These are phyloP conservation scores for Himalopsyche kuldschensis DNA, from an alignment of 2,888 invertebrate species.

Conservation along the genomic window DNA sequence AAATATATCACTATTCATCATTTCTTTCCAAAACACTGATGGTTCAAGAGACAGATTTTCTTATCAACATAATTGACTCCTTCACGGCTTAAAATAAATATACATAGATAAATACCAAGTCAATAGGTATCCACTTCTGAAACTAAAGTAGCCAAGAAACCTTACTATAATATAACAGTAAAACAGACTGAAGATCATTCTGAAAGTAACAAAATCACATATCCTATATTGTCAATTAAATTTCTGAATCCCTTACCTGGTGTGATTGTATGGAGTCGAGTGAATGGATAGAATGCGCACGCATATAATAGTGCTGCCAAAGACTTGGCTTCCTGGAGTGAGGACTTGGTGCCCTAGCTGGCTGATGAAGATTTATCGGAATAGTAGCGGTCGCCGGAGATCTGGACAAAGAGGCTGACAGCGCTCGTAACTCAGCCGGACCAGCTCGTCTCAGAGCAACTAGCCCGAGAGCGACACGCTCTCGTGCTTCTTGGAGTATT, in stretches of 20 bases:
- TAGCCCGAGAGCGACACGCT: conserved; percentile 33
- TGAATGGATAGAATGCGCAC: conserved; percentile 29
- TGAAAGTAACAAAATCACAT: no score
- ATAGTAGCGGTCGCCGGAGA: conserved; percentile 30
- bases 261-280: conserved; percentile 28
- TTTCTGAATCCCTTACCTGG: conserved; percentile 4
- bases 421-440: conserved; percentile 28
- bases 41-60: no score
- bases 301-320: conserved; percentile 37
- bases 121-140: no score
- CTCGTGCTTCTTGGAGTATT: conserved; percentile 30
- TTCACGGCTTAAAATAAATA: no score
- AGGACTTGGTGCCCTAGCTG: conserved; percentile 25
- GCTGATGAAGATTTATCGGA: conserved; percentile 1
- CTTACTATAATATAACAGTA: no score
- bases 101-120: no score
- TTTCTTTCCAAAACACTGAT: no score
- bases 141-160: no score
- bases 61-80: no score
- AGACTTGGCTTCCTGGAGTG: conserved; percentile 35
- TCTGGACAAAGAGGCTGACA: conserved; percentile 27
- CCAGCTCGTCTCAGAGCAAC: conserved; percentile 34
- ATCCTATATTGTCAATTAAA: no score
- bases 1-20: no score
- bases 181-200: no score